Conservation (phyloP, 2,113 vertebrate species). For the Tenrec ecaudatus region DNA sequence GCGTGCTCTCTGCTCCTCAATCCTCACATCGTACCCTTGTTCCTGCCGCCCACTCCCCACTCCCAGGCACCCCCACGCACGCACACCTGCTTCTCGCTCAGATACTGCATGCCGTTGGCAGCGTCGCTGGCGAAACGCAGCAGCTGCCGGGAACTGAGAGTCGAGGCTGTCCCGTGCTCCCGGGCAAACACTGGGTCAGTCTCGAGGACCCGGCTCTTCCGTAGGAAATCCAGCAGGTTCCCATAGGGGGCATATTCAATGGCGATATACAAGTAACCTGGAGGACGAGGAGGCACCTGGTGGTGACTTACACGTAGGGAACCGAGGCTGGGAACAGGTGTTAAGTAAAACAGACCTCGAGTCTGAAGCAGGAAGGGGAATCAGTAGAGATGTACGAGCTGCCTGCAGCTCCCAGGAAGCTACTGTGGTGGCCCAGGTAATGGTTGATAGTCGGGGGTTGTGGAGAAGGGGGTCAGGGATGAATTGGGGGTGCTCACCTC, state of each 20-base stretch:
- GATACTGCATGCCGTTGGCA: conserved; percentile 98
- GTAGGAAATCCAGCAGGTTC: conserved; percentile 97
- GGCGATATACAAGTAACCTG: conserved; percentile 98
- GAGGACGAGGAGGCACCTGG: neutral
- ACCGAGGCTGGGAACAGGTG: neutral
- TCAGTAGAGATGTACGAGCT: neutral
- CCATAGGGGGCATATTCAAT: conserved; percentile 98
- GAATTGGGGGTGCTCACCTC: conserved; percentile 88
- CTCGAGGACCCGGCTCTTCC: conserved; percentile 97
- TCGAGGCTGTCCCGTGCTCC: conserved; percentile 97
- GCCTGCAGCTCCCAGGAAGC: neutral
- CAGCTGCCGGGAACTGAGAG: conserved; percentile 98
- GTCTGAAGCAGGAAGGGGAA: neutral
- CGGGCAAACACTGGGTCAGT: conserved; percentile 97
- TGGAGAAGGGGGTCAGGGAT: neutral
- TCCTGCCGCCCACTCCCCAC: no score
- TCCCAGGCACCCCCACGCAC: neutral
- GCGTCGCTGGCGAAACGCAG: conserved; percentile 97
- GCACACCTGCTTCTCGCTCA: conserved; percentile 98
- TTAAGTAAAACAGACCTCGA: neutral
- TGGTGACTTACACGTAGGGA: neutral
- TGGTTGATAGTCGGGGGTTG: neutral
- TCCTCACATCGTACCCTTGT: neutral
- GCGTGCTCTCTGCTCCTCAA: neutral
- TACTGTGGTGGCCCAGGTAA: neutral